Percentiles rank a stretch among this genome's conserved stretches.
phyloP scores from a whole-genome alignment of 92 coral and sea anemone species.

The Paramuricea clavata region DNA sequence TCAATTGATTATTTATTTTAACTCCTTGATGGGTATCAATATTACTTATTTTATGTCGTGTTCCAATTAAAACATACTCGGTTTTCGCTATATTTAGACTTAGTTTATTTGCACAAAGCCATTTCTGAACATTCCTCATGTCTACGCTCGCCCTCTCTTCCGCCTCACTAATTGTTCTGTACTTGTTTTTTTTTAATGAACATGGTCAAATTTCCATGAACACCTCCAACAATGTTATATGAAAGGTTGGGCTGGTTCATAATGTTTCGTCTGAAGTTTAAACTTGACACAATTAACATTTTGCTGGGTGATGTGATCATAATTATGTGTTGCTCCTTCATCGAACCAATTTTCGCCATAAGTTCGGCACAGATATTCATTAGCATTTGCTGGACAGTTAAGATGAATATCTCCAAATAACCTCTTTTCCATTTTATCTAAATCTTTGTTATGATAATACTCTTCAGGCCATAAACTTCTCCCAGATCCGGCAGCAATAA shows the following conservation, averaged over 20 bases:
- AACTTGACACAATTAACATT: constrained; percentile 62
- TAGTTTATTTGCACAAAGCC: no score
- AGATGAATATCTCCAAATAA: constrained; percentile 74
- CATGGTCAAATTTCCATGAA: neutral
- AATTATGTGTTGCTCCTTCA: constrained; percentile 71
- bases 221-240: neutral
- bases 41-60: no score
- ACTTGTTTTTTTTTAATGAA: no score
- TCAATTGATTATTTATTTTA: no score
- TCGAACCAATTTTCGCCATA: constrained; percentile 70
- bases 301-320: constrained; percentile 62
- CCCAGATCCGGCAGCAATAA: constrained; percentile 47
- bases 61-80: no score
- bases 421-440: constrained; percentile 62
- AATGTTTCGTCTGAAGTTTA: constrained; percentile 57
- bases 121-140: no score
- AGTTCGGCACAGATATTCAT: constrained; percentile 64
- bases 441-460: constrained; percentile 61
- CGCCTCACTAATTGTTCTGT: no score
- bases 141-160: no score
- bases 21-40: no score
- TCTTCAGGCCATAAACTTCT: constrained; percentile 72
- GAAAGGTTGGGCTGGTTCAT: constrained; percentile 74
- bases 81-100: no score
- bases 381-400: constrained; percentile 77